Percentiles rank a stretch among this genome's conserved stretches.
phyloP scores from a whole-genome alignment of 2,113 vertebrate species.

The Laticauda laticaudata region DNA sequence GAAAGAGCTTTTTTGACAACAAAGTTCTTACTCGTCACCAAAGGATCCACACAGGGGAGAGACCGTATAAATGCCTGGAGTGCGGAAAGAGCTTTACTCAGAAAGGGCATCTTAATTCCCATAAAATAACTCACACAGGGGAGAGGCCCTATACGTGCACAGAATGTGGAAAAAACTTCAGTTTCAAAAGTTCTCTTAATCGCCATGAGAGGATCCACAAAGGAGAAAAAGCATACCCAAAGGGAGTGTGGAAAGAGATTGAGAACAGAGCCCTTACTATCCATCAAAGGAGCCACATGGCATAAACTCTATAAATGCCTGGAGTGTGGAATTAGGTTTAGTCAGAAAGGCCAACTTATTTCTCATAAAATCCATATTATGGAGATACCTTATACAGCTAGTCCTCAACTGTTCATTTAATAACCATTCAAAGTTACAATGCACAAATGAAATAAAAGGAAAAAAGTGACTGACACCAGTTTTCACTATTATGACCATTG shows the following conservation, averaged over 20 bases:
- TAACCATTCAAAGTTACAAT: not conserved
- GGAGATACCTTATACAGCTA: not conserved
- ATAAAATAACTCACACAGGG: not conserved
- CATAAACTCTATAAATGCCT: not conserved
- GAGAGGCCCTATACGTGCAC: not conserved
- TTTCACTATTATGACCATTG: not conserved
- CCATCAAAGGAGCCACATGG: not conserved
- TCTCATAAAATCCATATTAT: not conserved
- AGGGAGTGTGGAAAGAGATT: not conserved
- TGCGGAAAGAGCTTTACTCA: not conserved
- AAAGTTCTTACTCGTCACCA: not conserved
- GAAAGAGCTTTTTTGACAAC: not conserved
- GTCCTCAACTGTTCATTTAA: not conserved
- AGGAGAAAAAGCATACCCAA: not conserved
- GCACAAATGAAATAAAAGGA: not conserved
- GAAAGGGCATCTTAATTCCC: not conserved
- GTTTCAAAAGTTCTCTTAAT: not conserved
- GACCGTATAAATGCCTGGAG: not conserved
- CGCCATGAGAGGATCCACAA: not conserved
- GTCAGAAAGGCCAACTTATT: not conserved
- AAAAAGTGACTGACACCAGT: not conserved
- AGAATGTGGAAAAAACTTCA: not conserved
- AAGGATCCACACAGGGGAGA: not conserved
- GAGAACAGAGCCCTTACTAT: not conserved
- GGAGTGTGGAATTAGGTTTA: not conserved